Conservation (phyloP, 2,888 invertebrate genomes). For the Nasonovia ribisnigri region DNA sequence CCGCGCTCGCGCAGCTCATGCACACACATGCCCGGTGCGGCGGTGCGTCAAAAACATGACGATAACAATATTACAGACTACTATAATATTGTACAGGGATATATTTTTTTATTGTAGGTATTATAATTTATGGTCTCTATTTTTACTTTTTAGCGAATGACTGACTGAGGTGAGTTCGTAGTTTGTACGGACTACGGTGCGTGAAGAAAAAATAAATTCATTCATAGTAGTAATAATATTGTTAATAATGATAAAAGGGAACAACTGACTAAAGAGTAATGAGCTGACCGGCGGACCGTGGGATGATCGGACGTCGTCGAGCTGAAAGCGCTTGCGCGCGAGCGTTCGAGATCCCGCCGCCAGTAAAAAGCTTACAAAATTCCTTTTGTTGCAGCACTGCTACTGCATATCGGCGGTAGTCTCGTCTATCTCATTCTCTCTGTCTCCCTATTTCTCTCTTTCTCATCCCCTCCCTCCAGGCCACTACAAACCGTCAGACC, state of each 20-base stretch:
- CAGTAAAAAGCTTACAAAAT: background rate
- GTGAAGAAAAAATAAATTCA: background rate
- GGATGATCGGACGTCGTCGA: background rate
- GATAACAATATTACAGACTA: background rate
- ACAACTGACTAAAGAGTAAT: background rate
- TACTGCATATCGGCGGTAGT: background rate
- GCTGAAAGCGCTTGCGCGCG: background rate
- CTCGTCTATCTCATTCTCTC: background rate
- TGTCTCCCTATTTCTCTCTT: background rate
- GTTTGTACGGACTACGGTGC: background rate
- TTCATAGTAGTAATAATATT: background rate
- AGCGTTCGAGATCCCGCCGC: background rate
- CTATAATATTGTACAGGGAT: too few species aligned
- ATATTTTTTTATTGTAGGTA: too few species aligned
- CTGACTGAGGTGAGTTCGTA: background rate
- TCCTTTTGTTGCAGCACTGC: background rate
- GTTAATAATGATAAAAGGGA: background rate
- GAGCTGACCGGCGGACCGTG: background rate
- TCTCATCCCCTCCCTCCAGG: background rate
- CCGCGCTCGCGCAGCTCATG: background rate
- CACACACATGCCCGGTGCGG: background rate
- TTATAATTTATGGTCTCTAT: background rate
- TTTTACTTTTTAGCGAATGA: background rate
- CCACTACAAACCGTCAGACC: background rate
- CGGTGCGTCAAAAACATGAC: background rate